A percentile compares a stretch with the other conserved stretches of the same genome.
Evolutionary conservation across 2,797 vertebrate species (phyloP).

Genomic region (Jordanella pulchra): DNA sequence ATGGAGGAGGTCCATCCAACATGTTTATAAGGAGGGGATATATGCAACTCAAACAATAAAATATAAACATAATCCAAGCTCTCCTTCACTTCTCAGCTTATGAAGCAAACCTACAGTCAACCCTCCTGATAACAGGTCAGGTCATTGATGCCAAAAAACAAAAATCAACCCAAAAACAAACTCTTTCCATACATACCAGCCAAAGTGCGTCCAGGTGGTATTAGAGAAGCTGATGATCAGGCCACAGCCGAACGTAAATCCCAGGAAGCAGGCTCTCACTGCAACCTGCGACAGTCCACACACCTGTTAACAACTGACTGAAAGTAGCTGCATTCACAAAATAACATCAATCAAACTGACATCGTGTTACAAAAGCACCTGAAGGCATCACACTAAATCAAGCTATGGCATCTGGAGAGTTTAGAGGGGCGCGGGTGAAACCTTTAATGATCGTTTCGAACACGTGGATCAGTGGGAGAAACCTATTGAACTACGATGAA

Average conservation of each 20-base stretch:
- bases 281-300: constrained; percentile 81
- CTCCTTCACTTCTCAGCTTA: neutral
- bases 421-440: too few species aligned
- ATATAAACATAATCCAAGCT: neutral
- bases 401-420: too few species aligned
- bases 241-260: constrained; percentile 92
- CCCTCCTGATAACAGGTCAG: neutral
- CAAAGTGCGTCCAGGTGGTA: constrained; percentile 93
- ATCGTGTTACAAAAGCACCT: too few species aligned
- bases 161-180: neutral
- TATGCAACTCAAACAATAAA: neutral
- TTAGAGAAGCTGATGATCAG: constrained; percentile 87
- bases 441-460: too few species aligned
- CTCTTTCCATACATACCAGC: constrained; percentile 84
- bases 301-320: neutral
- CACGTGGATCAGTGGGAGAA: too few species aligned
- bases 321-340: too few species aligned
- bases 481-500: too few species aligned
- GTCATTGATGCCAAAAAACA: too few species aligned
- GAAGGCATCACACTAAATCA: too few species aligned
- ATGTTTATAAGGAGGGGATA: neutral
- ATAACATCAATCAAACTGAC: too few species aligned
- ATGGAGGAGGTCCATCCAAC: neutral
- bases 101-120: neutral
- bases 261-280: constrained; percentile 91